Percentiles rank a stretch among this genome's conserved stretches.
These are phyloP conservation scores for Bedellia somnulentella DNA, from an alignment of 2,888 invertebrate genomes.

Conservation along the genomic window DNA sequence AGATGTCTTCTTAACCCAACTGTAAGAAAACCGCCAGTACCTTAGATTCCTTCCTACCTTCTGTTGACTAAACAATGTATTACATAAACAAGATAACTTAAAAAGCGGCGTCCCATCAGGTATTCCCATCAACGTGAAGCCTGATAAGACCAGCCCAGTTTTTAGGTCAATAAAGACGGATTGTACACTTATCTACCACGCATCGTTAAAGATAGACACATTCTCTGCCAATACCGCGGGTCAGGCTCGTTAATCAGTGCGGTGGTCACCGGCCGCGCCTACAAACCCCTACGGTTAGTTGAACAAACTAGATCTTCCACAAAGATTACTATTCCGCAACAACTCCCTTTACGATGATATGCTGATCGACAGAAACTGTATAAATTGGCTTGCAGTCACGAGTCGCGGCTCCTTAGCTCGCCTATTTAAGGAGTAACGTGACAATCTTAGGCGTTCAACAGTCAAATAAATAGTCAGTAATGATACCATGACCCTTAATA, in stretches of 20 bases:
- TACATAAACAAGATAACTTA: no score
- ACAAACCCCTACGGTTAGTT: constrained; percentile 3
- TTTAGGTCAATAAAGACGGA: constrained; percentile 24
- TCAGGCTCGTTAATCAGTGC: constrained; percentile 27
- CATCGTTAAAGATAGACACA: constrained; percentile 1
- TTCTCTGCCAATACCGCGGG: constrained; percentile 18
- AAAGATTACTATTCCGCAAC: constrained; percentile 2
- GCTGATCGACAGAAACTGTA: neutral
- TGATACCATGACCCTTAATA: no score
- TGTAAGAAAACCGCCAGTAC: no score
- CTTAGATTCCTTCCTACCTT: no score
- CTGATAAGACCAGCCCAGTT: no score
- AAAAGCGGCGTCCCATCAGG: no score
- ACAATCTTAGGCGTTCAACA: no score
- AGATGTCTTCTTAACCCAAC: no score
- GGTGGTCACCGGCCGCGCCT: constrained; percentile 15
- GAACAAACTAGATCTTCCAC: constrained; percentile 4
- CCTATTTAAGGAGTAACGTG: no score
- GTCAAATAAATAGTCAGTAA: no score
- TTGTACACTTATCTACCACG: constrained; percentile 10
- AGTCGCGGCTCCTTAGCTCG: neutral
- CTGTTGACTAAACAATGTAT: no score
- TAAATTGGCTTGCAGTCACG: neutral
- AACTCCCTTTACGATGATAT: neutral
- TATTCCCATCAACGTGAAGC: no score